phyloP scores from a whole-genome alignment of 1,140 invertebrate species.

The Papilio aristodemus region DNA sequence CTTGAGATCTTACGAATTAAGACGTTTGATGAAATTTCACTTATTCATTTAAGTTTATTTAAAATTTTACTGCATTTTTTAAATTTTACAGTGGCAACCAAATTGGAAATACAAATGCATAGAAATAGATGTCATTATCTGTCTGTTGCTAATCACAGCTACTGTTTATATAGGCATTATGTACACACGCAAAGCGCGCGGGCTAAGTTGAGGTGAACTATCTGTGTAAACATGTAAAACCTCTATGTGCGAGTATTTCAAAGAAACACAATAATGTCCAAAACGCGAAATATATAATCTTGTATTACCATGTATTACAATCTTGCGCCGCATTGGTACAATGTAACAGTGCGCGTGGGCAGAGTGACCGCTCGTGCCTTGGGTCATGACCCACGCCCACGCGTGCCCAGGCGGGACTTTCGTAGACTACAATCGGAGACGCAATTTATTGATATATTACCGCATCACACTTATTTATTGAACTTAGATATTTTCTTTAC shows the following conservation, averaged over 20 bases:
- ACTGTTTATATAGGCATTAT: background rate
- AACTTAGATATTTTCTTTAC: constrained; percentile 54
- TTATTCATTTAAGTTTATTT: too few relatives aligned
- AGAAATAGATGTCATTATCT: too few relatives aligned
- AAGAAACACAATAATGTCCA: too few relatives aligned
- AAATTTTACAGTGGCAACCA: too few relatives aligned
- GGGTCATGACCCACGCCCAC: constrained; percentile 45
- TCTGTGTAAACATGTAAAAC: background rate
- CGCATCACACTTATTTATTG: constrained; percentile 63
- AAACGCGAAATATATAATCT: too few relatives aligned
- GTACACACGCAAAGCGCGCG: background rate
- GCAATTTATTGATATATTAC: constrained; percentile 58
- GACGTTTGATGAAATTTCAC: too few relatives aligned
- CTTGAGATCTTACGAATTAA: too few relatives aligned
- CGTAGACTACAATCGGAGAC: constrained; percentile 43
- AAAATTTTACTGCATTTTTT: too few relatives aligned
- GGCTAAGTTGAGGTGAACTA: too few relatives aligned
- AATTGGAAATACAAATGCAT: too few relatives aligned
- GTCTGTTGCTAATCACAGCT: too few relatives aligned
- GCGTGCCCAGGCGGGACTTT: constrained; percentile 59
- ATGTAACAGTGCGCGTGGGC: constrained; percentile 29
- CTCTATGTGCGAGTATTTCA: background rate
- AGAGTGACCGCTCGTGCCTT: constrained; percentile 40
- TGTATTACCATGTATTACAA: background rate
- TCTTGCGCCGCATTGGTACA: constrained; percentile 19